Evolutionary conservation across 2,797 vertebrate genomes (phyloP).

Genomic region (Phrynocephalus forsythii): DNA sequence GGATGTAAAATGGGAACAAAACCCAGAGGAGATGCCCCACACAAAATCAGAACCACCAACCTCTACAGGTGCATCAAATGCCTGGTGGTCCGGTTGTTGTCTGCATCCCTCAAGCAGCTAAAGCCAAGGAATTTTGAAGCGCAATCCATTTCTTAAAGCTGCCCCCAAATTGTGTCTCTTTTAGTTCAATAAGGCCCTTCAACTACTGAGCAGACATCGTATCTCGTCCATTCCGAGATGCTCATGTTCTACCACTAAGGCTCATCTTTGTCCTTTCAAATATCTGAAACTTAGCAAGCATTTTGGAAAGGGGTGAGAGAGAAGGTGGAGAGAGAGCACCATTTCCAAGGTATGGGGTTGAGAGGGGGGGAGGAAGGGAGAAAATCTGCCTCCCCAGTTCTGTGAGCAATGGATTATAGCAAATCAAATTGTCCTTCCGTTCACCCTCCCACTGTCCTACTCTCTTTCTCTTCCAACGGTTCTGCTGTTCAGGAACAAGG

Average conservation of each 20-base stretch:
- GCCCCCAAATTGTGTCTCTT: constrained; percentile 1
- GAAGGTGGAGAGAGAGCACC: constrained; percentile 32
- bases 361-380: constrained; percentile 55
- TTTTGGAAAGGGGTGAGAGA: not conserved
- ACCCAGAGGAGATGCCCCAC: too few relatives aligned
- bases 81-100: not conserved
- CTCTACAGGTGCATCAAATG: too few relatives aligned
- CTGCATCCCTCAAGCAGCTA: not conserved
- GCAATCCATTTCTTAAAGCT: not conserved
- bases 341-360: not conserved
- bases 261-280: constrained; percentile 49
- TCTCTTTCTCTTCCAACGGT: not conserved
- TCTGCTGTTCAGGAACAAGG: constrained; percentile 54
- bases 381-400: constrained; percentile 56
- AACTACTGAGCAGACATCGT: not conserved
- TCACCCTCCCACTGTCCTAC: constrained; percentile 1
- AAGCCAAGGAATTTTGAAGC: too few relatives aligned
- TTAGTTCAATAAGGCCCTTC: not conserved
- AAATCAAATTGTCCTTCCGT: constrained; percentile 51
- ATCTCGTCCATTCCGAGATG: constrained; percentile 24
- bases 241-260: constrained; percentile 43
- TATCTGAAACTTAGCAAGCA: constrained; percentile 47
- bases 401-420: constrained; percentile 56
- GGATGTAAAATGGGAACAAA: too few relatives aligned
- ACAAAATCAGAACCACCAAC: too few relatives aligned